phyloP scores from a whole-genome alignment of 2,797 vertebrate genomes.

The Dryobates pubescens region DNA sequence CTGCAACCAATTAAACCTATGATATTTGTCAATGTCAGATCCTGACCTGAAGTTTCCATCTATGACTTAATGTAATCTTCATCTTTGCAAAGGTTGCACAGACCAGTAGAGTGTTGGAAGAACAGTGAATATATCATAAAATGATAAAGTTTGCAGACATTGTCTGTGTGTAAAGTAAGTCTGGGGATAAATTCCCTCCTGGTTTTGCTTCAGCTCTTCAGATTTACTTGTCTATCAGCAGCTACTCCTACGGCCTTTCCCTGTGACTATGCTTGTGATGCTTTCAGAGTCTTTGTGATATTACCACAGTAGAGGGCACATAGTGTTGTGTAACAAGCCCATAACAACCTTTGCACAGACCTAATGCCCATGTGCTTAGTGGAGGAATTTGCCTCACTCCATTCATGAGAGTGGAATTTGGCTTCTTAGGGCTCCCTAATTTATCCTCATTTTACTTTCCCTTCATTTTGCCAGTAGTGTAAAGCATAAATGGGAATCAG shows the following conservation, averaged over 20 bases:
- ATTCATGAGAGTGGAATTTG: not conserved
- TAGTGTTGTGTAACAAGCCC: not conserved
- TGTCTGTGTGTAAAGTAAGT: not conserved
- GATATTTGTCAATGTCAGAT: not conserved
- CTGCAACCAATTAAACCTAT: not conserved
- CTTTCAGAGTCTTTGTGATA: not conserved
- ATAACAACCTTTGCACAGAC: not conserved
- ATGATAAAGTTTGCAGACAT: not conserved
- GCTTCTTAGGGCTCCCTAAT: not conserved
- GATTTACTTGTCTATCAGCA: not conserved
- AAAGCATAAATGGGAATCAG: not conserved
- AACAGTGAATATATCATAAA: accelerated
- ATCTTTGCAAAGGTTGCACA: not conserved
- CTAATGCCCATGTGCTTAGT: not conserved
- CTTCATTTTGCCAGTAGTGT: not conserved
- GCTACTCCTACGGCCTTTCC: not conserved
- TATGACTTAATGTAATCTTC: not conserved
- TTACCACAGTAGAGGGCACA: not conserved
- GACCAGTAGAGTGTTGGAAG: not conserved
- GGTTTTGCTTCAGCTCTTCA: not conserved
- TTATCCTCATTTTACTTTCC: not conserved
- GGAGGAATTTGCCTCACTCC: not conserved
- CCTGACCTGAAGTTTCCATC: not conserved
- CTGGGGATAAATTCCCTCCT: not conserved
- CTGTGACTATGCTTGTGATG: not conserved